Conservation (phyloP, 2,888 invertebrate genomes). For the Nephrotoma guestfalica region DNA sequence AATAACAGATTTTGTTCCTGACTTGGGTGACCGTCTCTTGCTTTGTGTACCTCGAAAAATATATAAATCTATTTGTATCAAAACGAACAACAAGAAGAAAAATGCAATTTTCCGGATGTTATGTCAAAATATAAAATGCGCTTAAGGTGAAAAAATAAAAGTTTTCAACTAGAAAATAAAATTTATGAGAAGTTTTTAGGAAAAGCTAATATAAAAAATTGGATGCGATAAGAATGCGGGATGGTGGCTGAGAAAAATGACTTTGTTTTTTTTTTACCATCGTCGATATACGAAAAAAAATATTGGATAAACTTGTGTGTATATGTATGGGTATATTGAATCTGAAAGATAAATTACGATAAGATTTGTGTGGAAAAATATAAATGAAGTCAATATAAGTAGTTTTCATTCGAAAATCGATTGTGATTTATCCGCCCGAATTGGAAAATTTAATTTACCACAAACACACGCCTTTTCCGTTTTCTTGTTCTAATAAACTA, state of each 20-base stretch:
- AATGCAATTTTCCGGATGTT: neutral
- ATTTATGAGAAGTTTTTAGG: neutral
- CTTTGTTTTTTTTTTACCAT: neutral
- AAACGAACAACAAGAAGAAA: neutral
- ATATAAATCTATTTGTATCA: neutral
- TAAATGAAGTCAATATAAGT: neutral
- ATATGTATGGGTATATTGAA: neutral
- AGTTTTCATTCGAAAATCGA: neutral
- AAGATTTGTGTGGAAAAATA: neutral
- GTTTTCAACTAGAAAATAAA: neutral
- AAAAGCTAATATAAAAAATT: neutral
- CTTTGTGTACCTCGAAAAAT: neutral
- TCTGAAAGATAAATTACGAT: neutral
- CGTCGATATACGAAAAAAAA: neutral
- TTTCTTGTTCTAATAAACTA: too few relatives aligned
- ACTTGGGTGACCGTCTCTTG: neutral
- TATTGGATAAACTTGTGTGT: neutral
- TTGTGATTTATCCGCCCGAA: neutral
- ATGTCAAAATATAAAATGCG: neutral
- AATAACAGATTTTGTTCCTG: neutral
- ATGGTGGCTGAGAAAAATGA: neutral
- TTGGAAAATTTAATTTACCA: neutral
- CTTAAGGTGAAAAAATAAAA: neutral
- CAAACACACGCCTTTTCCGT: neutral
- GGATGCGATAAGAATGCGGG: neutral